Conservation (phyloP, 2,797 vertebrate species). For the Allobates femoralis region DNA sequence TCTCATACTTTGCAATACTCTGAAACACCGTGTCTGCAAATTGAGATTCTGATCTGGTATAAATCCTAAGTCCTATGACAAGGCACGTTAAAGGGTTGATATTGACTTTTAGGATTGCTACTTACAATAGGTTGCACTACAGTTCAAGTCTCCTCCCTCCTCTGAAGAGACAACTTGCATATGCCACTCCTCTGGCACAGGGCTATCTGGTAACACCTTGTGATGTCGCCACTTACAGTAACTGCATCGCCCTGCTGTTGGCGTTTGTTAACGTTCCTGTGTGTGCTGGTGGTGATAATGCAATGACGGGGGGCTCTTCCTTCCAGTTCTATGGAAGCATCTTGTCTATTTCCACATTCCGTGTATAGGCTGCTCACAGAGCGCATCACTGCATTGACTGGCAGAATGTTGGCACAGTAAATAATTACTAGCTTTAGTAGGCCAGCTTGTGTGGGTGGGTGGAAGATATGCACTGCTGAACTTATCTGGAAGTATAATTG, state of each 20-base stretch:
- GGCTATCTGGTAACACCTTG: neutral
- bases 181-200: neutral
- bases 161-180: too few species aligned
- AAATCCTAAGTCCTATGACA: too few species aligned
- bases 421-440: conserved; percentile 42
- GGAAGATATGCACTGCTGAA: conserved; percentile 44
- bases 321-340: neutral
- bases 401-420: conserved; percentile 35
- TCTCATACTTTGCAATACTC: too few species aligned
- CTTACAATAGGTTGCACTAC: too few species aligned
- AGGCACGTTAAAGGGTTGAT: too few species aligned
- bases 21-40: too few species aligned
- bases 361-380: conserved; percentile 2
- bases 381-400: conserved; percentile 26
- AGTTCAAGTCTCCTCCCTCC: too few species aligned
- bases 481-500: conserved; percentile 34
- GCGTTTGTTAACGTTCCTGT: neutral
- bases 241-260: neutral
- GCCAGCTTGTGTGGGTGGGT: conserved; percentile 49
- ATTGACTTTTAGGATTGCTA: too few species aligned
- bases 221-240: neutral
- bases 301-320: neutral
- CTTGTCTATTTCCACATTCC: neutral
- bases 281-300: neutral
- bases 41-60: too few species aligned